Evolutionary conservation across 1,140 invertebrate genomes (phyloP), one percentile per base, ranked within the genome.

Genomic region (Reticulitermes speratus): DNA sequence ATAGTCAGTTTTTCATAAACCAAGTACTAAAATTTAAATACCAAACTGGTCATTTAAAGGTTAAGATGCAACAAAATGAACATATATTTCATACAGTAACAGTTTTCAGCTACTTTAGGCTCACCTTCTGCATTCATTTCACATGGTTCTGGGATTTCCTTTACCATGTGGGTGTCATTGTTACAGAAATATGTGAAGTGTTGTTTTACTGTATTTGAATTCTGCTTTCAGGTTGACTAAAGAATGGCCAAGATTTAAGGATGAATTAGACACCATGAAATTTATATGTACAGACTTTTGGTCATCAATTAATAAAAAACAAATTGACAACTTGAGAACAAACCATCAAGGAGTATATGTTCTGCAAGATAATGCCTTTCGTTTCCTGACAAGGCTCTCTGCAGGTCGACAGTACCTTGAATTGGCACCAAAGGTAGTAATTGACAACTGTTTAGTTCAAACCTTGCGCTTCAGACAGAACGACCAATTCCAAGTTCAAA

Each of bases 281-380:
- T 99, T 99, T 89, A 97, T 99, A 75, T 99, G 99, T 90, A 99
- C 99, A 88, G 99, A 99, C 90, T 99, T 99, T 89, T 99, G 99
- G 99, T 96, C 95, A 44, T 95, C 96, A 48, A 94, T 99, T 38
- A 99, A 98, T 90, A 98, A 98, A 89, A 99, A 99, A 91, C 98
- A 99, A 92, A 97, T 99, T 86, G 98, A 99, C 90, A 99, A 99
- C 92, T 92, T 99, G n/a, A 92, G 98, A 88, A 99, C 99, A 25
- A 99, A 99, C 92, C 98, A 99, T 91, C 97, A 99, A 91, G 98
- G 98, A 14, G 97, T 99, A 45, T 99, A 99, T 92, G 97, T 99
- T 45, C 92, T 99, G n/a, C 97, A 99, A 91, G 98, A 99, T 90
- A 99, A 99, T 91, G 94, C 94, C 86, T 99, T 99, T 90, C 93